Evolutionary conservation across 1,140 invertebrate genomes (phyloP).

Genomic region (Drosophila burlai): DNA sequence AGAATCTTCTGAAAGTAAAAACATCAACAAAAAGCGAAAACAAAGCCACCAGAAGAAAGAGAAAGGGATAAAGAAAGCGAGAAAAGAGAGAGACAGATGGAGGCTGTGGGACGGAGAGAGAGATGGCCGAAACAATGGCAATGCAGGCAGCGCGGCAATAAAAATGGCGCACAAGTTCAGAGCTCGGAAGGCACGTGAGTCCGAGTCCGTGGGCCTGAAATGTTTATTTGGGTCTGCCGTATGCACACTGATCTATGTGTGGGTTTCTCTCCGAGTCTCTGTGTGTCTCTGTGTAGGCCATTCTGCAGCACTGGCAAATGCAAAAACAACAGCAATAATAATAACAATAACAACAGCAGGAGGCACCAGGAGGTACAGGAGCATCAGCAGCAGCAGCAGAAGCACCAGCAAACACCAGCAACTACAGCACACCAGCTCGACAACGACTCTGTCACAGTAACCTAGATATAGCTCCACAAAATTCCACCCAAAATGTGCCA

Average conservation of each 20-base stretch:
- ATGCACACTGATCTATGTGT: constrained; percentile 41
- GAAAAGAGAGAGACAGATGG: background rate
- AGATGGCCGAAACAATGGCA: constrained; percentile 63
- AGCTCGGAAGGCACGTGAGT: constrained; percentile 73
- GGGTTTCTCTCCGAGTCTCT: constrained; percentile 27
- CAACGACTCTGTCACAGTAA: constrained; percentile 77
- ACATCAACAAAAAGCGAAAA: constrained; percentile 73
- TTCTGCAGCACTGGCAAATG: constrained; percentile 59
- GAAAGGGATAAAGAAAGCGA: background rate
- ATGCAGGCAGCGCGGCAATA: constrained; percentile 72
- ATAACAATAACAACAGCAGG: constrained; percentile 38
- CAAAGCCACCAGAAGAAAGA: constrained; percentile 17
- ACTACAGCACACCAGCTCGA: constrained; percentile 42
- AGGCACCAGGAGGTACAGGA: background rate
- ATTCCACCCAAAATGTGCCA: constrained; percentile 80
- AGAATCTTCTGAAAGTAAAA: constrained; percentile 74
- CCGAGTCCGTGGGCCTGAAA: constrained; percentile 66
- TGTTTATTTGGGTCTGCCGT: constrained; percentile 75
- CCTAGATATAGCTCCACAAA: constrained; percentile 79
- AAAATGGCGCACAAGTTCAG: constrained; percentile 83
- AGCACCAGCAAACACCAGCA: constrained; percentile 12
- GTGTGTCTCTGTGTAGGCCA: constrained; percentile 60
- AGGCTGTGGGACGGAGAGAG: constrained; percentile 7
- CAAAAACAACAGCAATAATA: constrained; percentile 54
- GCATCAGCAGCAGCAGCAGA: constrained; percentile 12